Base-by-base conservation (phyloP, 2,797 vertebrate species). In the Typhlichthys subterraneus region DNA sequence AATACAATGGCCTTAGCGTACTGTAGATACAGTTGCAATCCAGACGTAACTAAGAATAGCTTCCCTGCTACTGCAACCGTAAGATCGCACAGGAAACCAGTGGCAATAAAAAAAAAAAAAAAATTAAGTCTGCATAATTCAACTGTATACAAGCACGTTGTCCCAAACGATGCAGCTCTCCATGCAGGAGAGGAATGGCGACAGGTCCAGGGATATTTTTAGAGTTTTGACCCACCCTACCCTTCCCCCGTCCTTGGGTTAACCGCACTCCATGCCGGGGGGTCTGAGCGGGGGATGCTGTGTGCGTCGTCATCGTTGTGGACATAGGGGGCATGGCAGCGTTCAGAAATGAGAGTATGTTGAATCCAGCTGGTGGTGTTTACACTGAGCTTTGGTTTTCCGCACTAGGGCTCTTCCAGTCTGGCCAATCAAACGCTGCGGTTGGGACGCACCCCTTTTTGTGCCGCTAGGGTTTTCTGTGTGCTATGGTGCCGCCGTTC, bases 41-140 rank as follows among this genome's bases (percentile, higher is more conserved):
- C 55, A 51, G 50, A 53, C n/a, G 57, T 59, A 53, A 38, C 42
- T 47, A 57, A 14, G n/a, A 57, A 13, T 15, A 45, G 12, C 48
- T 33, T 38, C 46, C 23, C 45, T 59, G 54, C 11, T 57, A 15
- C 55, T 53, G 49, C 33, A 53, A 68, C 55, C 56, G 51, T 1
- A 14, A 14, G 14, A 38, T 62, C 67, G 4, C 50, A 29, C 3
- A 47, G 51, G n/a, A 29, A 65, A 56, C 66, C 45, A 38, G 3
- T 7, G 52, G 31, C 50, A 71, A 49, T 47, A n/a, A 57, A 52
- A 53, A 57, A 66, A 61, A 45, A 57, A 58, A 67, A 57, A 66
- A 61, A 45, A 61, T 58, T 67, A 70, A 38, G 67, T 81, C 65
- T 79, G 46, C 73, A 84, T 83, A 69, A 81, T 82, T 79, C 52